Conservation (phyloP, 2,113 vertebrate species). For the Cricetomys ansorgei region DNA sequence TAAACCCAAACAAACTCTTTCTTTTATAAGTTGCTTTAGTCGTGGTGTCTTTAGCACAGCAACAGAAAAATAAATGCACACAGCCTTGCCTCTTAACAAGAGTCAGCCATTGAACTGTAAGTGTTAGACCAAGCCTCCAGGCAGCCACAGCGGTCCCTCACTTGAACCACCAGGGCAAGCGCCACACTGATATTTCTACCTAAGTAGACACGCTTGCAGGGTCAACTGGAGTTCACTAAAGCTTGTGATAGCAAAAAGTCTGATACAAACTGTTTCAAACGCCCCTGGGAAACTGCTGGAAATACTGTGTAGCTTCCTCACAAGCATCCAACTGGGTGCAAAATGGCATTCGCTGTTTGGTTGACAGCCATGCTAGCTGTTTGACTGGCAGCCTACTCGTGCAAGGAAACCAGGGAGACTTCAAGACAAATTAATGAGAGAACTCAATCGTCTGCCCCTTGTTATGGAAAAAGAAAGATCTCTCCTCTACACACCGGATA, state of each 20-base stretch:
- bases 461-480: not conserved
- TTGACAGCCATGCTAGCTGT: not conserved
- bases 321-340: not conserved
- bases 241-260: not conserved
- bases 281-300: not conserved
- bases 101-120: not conserved
- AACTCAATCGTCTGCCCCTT: not conserved
- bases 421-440: not conserved
- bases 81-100: not conserved
- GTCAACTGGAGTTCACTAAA: not conserved
- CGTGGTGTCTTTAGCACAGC: not conserved
- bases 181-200: not conserved
- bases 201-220: not conserved
- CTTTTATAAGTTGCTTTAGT: not conserved
- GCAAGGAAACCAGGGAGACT: not conserved
- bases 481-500: not conserved
- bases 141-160: not conserved
- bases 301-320: not conserved
- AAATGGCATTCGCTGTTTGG: not conserved
- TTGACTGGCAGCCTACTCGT: not conserved
- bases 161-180: not conserved
- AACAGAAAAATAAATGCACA: not conserved
- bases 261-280: not conserved
- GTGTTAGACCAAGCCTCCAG: not conserved
- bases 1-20: not conserved